Base-by-base conservation (phyloP, 2,797 vertebrate genomes). In the Orestias chungarensis region DNA sequence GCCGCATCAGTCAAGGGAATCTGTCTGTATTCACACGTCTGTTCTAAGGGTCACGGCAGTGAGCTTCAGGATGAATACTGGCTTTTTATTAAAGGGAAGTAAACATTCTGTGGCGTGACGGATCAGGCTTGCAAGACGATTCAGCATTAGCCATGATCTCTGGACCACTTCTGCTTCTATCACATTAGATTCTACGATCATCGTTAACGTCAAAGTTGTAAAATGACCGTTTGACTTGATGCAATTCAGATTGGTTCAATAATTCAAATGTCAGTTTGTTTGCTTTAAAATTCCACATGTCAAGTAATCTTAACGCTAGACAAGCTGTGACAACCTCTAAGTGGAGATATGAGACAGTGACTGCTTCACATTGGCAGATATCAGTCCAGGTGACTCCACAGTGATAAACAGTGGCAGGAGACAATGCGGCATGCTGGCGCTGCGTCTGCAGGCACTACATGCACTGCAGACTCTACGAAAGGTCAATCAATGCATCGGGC, bases 391-490 rank as follows among this genome's bases (percentile, higher is more conserved):
- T 50, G 54, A 70, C 68, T 25, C 62, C 70, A 66, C 61, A n/a
- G 43, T 80, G 47, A 76, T 50, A 81, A 71, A 81, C 54, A 62
- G 43, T 64, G 64, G 54, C 70, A 78, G 74, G 50, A 85, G 70
- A 87, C 76, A 80, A 79, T 88, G 86, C 80, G n/a, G 80, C 76
- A 81, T 47, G 72, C 78, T 70, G 68, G 62, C 74, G 42, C 74
- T 0, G 46, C 27, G 73, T 80, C 81, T 78, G 84, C 82, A 83
- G 84, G 47, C 71, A 70, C 68, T 82, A 68, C 79, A 78, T 76
- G 78, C 76, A 82, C 75, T 88, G 82, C 86, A 88, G 82, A 66
- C 82, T 79, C 80, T 66, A 66, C 15, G 38, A 83, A 84, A 79
- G 70, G 74, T 76, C 18, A 55, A 71, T 65, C 43, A 20, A 70